Conservation (phyloP, 2,113 vertebrate genomes). For the Ceyx margarethae region DNA sequence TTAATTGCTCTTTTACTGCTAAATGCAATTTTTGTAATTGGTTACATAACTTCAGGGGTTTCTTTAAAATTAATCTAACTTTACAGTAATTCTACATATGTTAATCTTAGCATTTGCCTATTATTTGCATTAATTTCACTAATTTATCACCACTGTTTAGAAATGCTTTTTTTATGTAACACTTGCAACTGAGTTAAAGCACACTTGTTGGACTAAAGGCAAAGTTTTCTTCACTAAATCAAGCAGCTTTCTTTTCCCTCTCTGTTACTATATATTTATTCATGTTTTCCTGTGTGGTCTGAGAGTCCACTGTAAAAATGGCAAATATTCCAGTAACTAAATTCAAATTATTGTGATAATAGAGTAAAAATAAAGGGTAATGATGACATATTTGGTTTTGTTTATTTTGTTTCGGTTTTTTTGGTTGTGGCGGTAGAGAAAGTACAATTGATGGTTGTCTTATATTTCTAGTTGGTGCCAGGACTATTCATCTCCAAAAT, state of each 20-base stretch:
- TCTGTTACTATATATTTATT: neutral
- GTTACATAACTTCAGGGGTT: constrained; percentile 49
- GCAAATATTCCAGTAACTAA: neutral
- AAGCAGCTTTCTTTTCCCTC: neutral
- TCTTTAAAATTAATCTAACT: constrained; percentile 51
- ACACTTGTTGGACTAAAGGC: constrained; percentile 22
- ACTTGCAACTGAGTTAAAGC: constrained; percentile 14
- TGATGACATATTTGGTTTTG: neutral
- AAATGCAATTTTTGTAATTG: constrained; percentile 54
- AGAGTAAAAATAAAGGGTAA: neutral
- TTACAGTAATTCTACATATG: constrained; percentile 25
- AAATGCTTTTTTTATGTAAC: constrained; percentile 14
- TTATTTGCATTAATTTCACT: constrained; percentile 50
- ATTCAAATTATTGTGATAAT: neutral
- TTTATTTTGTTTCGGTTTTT: neutral
- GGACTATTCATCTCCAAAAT: neutral
- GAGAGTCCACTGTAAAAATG: neutral
- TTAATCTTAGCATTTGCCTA: constrained; percentile 30
- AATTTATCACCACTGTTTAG: constrained; percentile 44
- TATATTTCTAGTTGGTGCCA: neutral
- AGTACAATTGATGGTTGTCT: neutral
- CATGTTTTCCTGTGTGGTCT: neutral
- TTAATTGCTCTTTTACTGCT: constrained; percentile 37
- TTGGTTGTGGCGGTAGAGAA: neutral
- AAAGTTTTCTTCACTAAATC: constrained; percentile 23